A percentile compares a stretch with the other conserved stretches of the same genome.
Conservation (phyloP, 1,140 invertebrate species). For the Cataglyphis hispanica region DNA sequence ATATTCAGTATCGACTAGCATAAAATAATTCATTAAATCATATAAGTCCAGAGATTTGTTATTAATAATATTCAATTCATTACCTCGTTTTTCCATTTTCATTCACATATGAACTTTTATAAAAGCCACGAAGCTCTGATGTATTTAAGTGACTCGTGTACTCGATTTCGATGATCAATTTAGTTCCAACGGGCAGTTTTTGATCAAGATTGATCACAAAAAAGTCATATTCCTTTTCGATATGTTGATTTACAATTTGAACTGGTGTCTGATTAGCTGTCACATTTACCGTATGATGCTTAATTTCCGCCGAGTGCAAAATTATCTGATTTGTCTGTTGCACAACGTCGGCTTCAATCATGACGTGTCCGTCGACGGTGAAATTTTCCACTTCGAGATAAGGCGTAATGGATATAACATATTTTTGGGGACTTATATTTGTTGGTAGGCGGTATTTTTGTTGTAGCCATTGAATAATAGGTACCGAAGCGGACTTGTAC, state of each 20-base stretch:
- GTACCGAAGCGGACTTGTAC: slow-evolving; percentile 31
- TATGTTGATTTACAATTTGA: fast-evolving
- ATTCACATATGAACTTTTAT: slow-evolving; percentile 91
- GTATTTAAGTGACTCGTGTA: slow-evolving; percentile 87
- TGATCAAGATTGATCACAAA: slow-evolving; percentile 80
- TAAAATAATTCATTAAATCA: neutral
- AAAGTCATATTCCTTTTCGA: slow-evolving; percentile 47
- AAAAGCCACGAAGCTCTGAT: slow-evolving; percentile 91
- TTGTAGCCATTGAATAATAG: slow-evolving; percentile 53
- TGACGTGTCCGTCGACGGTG: slow-evolving; percentile 85
- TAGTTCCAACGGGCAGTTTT: slow-evolving; percentile 74
- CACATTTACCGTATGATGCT: slow-evolving; percentile 64
- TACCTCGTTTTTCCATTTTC: slow-evolving; percentile 82
- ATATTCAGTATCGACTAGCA: neutral
- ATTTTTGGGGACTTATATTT: slow-evolving; percentile 70
- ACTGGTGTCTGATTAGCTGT: slow-evolving; percentile 13
- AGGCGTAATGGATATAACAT: slow-evolving; percentile 59
- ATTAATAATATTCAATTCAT: slow-evolving; percentile 12
- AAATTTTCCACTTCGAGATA: slow-evolving; percentile 80
- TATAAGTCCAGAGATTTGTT: no score
- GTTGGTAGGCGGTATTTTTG: slow-evolving; percentile 72
- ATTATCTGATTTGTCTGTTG: slow-evolving; percentile 85
- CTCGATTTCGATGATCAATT: slow-evolving; percentile 84
- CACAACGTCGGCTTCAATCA: slow-evolving; percentile 83
- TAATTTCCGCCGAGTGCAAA: slow-evolving; percentile 86